These are phyloP conservation scores for Ranitomeya imitator DNA, from an alignment of 2,113 vertebrate species.

Conservation along the genomic window DNA sequence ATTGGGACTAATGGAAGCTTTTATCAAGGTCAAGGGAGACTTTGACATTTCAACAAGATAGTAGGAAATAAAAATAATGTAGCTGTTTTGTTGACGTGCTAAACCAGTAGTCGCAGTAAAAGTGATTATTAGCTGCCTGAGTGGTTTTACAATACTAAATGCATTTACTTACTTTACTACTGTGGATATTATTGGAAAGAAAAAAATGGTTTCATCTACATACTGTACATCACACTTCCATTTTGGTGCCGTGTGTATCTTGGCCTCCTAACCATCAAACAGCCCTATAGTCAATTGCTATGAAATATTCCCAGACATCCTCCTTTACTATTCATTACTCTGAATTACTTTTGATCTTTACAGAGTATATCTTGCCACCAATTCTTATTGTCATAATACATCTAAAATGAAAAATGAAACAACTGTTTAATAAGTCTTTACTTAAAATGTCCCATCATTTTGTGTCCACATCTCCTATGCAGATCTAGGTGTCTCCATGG, in stretches of 20 bases:
- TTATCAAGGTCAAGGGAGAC: constrained; percentile 25
- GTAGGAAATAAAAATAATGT: constrained; percentile 11
- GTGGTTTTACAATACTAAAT: not conserved
- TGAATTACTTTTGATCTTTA: too few relatives aligned
- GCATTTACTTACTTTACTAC: not conserved
- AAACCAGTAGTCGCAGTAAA: not conserved
- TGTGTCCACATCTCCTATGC: too few relatives aligned
- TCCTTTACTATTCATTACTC: too few relatives aligned
- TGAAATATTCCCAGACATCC: too few relatives aligned
- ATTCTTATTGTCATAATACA: too few relatives aligned
- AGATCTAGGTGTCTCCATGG: too few relatives aligned
- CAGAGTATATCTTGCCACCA: too few relatives aligned
- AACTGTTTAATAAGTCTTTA: too few relatives aligned
- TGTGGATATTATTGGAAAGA: not conserved
- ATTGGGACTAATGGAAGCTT: constrained; percentile 42
- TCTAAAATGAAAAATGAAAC: too few relatives aligned
- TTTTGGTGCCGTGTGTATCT: not conserved
- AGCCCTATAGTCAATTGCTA: too few relatives aligned
- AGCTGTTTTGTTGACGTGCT: not conserved
- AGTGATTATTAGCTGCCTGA: not conserved
- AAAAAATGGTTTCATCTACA: not conserved
- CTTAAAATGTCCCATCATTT: too few relatives aligned
- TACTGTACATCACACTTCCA: not conserved
- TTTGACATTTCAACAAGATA: constrained; percentile 34
- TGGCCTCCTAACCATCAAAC: not conserved